These are phyloP conservation scores for Brachionichthys hirsutus DNA, from an alignment of 2,113 vertebrate species.

Conservation along the genomic window DNA sequence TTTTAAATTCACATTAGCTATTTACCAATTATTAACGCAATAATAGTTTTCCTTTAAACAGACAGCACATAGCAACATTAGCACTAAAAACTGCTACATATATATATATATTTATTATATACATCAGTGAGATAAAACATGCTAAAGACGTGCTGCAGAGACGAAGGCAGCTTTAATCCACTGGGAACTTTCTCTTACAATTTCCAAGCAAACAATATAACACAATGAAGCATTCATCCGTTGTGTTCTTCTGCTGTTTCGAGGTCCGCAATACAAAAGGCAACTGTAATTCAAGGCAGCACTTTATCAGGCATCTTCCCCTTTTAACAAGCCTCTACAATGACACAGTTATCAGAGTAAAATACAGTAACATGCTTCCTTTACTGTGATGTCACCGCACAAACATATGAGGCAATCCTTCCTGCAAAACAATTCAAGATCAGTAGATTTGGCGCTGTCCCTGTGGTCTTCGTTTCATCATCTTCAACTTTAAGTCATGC, in stretches of 20 bases:
- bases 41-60: too few species aligned
- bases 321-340: slow-evolving; percentile 8
- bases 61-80: too few species aligned
- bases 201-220: slow-evolving; percentile 2
- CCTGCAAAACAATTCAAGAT: slow-evolving; percentile 22
- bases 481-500: slow-evolving; percentile 18
- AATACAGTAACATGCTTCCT: slow-evolving; percentile 27
- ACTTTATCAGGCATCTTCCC: slow-evolving; percentile 21
- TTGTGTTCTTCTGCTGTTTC: slow-evolving; percentile 4
- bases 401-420: slow-evolving; percentile 44
- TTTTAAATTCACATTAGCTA: background rate
- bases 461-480: slow-evolving; percentile 1
- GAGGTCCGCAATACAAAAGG: background rate
- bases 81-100: too few species aligned
- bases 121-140: too few species aligned
- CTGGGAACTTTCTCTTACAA: background rate
- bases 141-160: too few species aligned
- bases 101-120: too few species aligned
- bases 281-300: slow-evolving; percentile 20
- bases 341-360: slow-evolving; percentile 32
- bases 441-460: slow-evolving; percentile 15
- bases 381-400: slow-evolving; percentile 17
- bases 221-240: background rate
- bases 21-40: too few species aligned
- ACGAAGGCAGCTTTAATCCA: background rate